Evolutionary conservation across 2,888 invertebrate species (phyloP), one percentile per base, ranked within the genome.

Genomic region (Sycophila texana): DNA sequence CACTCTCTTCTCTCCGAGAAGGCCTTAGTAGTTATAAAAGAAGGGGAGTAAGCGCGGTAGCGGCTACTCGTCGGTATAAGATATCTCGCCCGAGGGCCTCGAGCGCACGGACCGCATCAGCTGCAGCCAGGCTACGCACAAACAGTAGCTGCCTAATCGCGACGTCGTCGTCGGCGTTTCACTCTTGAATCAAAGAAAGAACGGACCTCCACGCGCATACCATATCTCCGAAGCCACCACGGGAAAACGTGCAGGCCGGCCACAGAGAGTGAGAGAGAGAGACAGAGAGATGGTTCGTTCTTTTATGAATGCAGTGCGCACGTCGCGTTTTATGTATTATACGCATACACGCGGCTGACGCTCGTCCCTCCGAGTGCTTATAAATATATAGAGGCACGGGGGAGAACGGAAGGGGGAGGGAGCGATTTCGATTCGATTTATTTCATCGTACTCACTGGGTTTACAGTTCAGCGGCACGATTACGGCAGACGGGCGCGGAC

Each of bases 221-320:
- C 20, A 12, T 26, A 22, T 7, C 16, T 2, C 60, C 26, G 13
- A 13, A 22, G 22, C 58, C n/a, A 5, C 39, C 74, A 66, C 65
- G 61, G 67, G 72, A 80, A 80, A 75, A 67, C 55, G 72, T 63
- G 18, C 51, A 47, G 4, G 18, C 16, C 5, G n/a, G n/a, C 4
- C 14, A n/a, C 14, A 13, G 4, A 5, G 39, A 22, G n/a, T 61
- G 66, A 30, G 55, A 58, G 49, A 58, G 77, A 74, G 82, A 82
- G 80, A n/a, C n/a, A 80, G 82, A 83, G 55, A 47, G 60, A 66
- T 18, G 14, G 26, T 18, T 81, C 79, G 79, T 70, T 71, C 84
- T 84, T 87, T 87, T 88, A 87, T 85, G 88, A 88, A 87, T 88
- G 88, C 88, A 86, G 88, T 86, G 84, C 86, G 84, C 86, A 86